Evolutionary conservation across 2,113 vertebrate genomes (phyloP).

Genomic region (Varanus salvator): DNA sequence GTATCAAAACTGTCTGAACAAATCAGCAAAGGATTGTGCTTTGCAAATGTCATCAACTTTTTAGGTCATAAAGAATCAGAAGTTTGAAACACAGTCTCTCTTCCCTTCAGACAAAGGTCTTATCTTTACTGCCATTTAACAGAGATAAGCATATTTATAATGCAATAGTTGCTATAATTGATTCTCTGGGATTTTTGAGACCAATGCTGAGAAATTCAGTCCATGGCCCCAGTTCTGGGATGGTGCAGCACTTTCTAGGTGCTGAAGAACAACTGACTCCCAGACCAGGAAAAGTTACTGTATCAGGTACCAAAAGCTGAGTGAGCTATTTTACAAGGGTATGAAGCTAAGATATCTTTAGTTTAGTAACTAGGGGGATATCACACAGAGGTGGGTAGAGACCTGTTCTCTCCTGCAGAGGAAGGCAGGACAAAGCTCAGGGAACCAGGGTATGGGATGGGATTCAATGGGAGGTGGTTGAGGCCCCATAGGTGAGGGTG

Average conservation of each 20-base stretch:
- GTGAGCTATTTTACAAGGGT: background rate
- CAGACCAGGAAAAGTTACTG: too few species aligned
- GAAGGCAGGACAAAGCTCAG: too few species aligned
- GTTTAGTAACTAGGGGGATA: background rate
- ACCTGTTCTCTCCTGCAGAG: too few species aligned
- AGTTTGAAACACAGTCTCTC: background rate
- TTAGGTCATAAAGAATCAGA: constrained; percentile 1
- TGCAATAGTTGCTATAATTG: background rate
- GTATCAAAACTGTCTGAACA: background rate
- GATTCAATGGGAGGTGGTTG: too few species aligned
- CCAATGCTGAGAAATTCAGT: background rate
- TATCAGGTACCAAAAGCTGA: background rate
- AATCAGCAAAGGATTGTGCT: background rate
- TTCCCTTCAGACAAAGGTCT: background rate
- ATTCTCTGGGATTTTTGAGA: background rate
- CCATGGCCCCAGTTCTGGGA: too few species aligned
- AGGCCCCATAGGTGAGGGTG: too few species aligned
- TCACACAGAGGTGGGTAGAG: too few species aligned
- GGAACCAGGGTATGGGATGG: too few species aligned
- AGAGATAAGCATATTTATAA: background rate
- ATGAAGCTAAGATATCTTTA: background rate
- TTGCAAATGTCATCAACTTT: constrained; percentile 1
- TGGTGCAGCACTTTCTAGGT: too few species aligned
- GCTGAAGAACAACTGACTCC: too few species aligned
- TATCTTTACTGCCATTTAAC: background rate